A percentile compares a stretch with the other conserved stretches of the same genome.
These are phyloP conservation scores for Wasmannia auropunctata DNA, from an alignment of 1,140 invertebrate genomes.

Conservation along the genomic window DNA sequence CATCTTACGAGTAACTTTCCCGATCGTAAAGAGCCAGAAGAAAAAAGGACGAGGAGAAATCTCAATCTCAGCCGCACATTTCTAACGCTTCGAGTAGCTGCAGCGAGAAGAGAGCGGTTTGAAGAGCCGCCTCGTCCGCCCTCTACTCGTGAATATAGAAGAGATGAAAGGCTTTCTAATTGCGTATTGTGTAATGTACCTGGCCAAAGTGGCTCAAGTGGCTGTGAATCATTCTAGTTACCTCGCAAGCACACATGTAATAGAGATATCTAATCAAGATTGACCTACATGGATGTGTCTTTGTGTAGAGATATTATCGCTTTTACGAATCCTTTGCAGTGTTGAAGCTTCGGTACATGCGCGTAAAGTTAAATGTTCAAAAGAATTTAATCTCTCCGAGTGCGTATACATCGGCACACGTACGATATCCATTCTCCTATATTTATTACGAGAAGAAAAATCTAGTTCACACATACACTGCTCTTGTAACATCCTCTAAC, in stretches of 20 bases:
- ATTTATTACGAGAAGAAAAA: background rate
- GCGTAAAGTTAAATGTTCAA: background rate
- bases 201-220: background rate
- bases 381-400: background rate
- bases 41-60: slow-evolving; percentile 23
- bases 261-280: slow-evolving; percentile 22
- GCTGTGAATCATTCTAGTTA: background rate
- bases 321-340: background rate
- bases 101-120: slow-evolving; percentile 2
- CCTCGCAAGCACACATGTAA: background rate
- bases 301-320: background rate
- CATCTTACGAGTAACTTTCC: slow-evolving; percentile 57
- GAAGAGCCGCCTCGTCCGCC: slow-evolving; percentile 1
- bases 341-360: background rate
- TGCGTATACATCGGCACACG: background rate
- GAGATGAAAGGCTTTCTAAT: slow-evolving; percentile 43
- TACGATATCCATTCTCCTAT: background rate
- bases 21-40: slow-evolving; percentile 17
- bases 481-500: background rate
- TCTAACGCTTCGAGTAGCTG: slow-evolving; percentile 23
- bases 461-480: background rate
- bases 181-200: slow-evolving; percentile 16
- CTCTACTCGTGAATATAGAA: slow-evolving; percentile 23
- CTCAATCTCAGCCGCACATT: slow-evolving; percentile 30
- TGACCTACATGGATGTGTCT: slow-evolving; percentile 37